Conservation (phyloP, 2,797 vertebrate species). For the Astyanax mexicanus region DNA sequence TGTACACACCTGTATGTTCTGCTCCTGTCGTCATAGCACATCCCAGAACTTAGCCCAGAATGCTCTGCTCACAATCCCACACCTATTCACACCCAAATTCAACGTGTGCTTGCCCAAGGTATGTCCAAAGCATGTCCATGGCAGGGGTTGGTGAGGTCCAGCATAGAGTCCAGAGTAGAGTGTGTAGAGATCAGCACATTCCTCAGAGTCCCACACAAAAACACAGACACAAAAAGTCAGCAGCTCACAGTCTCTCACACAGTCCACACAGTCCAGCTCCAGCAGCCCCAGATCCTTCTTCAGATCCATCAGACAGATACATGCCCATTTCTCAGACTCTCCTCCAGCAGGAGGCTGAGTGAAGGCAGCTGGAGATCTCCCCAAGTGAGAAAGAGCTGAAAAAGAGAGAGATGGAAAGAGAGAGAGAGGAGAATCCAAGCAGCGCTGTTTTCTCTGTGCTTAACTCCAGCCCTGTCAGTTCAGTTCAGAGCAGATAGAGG, state of each 20-base stretch:
- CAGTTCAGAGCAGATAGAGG: not conserved
- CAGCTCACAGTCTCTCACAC: slow-evolving; percentile 17
- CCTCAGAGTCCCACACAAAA: slow-evolving; percentile 22
- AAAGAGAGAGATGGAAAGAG: not conserved
- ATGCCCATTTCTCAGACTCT: not conserved
- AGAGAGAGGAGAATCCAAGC: not conserved
- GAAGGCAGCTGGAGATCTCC: not conserved
- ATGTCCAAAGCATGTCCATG: slow-evolving; percentile 7
- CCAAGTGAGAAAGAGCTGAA: not conserved
- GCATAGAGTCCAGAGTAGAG: not conserved
- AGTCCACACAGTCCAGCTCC: slow-evolving; percentile 10
- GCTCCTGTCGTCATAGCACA: slow-evolving; percentile 6
- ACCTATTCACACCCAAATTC: not conserved
- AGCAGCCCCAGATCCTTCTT: not conserved
- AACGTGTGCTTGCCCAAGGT: not conserved
- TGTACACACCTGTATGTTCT: slow-evolving; percentile 45
- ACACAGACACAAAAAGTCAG: not conserved
- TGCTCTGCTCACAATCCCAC: no score
- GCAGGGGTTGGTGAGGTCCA: not conserved
- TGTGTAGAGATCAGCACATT: slow-evolving; percentile 52
- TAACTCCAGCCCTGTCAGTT: not conserved
- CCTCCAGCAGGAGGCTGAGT: not conserved
- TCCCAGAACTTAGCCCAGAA: not conserved
- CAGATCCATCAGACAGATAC: not conserved
- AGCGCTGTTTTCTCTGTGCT: not conserved